These are phyloP conservation scores for Ferrisia virgata DNA, from an alignment of 2,888 invertebrate species.

Conservation along the genomic window DNA sequence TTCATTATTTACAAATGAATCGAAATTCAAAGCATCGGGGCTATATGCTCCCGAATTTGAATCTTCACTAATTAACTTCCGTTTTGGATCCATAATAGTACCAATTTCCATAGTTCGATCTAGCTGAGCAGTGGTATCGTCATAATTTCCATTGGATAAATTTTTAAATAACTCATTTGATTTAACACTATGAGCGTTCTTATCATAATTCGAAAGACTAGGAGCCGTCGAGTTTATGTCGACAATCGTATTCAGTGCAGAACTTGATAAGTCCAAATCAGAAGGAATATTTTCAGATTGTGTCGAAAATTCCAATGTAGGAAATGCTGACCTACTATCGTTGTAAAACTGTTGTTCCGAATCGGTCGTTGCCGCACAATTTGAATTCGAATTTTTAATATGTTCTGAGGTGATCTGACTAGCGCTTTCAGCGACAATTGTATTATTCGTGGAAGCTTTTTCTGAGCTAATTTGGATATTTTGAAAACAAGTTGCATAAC, in stretches of 20 bases:
- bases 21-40: neutral
- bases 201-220: neutral
- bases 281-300: neutral
- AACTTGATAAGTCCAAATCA: neutral
- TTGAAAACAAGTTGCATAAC: neutral
- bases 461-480: neutral
- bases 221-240: neutral
- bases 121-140: neutral
- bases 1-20: constrained; percentile 30
- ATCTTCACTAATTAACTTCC: neutral
- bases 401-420: neutral
- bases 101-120: neutral
- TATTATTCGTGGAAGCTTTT: neutral
- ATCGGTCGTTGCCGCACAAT: neutral
- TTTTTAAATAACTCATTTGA: neutral
- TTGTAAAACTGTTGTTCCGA: neutral
- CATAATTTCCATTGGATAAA: neutral
- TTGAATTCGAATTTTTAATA: neutral
- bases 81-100: neutral
- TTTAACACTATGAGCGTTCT: neutral
- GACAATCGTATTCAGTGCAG: neutral
- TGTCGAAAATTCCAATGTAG: neutral
- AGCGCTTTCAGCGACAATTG: neutral
- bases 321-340: neutral
- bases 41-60: neutral